Base-by-base conservation (phyloP, 2,797 vertebrate species). In the Halcyon chelicuti region DNA sequence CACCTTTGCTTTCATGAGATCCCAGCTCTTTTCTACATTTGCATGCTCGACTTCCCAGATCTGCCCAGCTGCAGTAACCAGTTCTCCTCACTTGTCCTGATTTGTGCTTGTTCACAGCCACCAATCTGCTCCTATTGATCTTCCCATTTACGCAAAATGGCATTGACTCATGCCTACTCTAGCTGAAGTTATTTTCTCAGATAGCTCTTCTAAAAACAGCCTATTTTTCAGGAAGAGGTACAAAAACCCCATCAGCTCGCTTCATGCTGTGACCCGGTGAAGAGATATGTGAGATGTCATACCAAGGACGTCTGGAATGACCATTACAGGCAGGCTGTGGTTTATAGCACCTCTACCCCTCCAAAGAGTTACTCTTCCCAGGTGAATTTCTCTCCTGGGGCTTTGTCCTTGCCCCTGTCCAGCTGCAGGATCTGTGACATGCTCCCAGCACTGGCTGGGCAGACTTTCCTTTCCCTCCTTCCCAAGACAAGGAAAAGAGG, bases 51-150 rank as follows among this genome's bases (percentile, higher is more conserved):
- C 58, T 75, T 81, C 40, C 58, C 54, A 51, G 35, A 80, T 20
- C 28, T 81, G 84, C 84, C 58, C 84, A 87, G 74, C 87, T 94
- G 78, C 78, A 73, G 67, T 40, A 81, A 54, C 46, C 42, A 62
- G 58, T n/a, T 54, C 5, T 5, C 35, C 67, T 94, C 31, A 13
- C 33, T 58, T 46, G 54, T 76, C 55, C 68, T 67, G 47, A 49
- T 85, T 72, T 49, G 55, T 90, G 55, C 39, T 79, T 68, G 42
- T 62, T 87, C 67, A 23, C 47, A 58, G 71, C n/a, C 71, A 82
- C 71, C 75, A 66, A 55, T 62, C 74, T 94, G 74, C 46, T 79
- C 37, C 74, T 75, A 78, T 75, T 89, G 78, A 92, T 96, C 81
- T 78, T 78, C 74, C 29, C 37, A 22, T 72, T 93, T 72, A 40